These are phyloP conservation scores for Anisognathus igniventris DNA, from an alignment of 2,797 vertebrate species.

Conservation along the genomic window DNA sequence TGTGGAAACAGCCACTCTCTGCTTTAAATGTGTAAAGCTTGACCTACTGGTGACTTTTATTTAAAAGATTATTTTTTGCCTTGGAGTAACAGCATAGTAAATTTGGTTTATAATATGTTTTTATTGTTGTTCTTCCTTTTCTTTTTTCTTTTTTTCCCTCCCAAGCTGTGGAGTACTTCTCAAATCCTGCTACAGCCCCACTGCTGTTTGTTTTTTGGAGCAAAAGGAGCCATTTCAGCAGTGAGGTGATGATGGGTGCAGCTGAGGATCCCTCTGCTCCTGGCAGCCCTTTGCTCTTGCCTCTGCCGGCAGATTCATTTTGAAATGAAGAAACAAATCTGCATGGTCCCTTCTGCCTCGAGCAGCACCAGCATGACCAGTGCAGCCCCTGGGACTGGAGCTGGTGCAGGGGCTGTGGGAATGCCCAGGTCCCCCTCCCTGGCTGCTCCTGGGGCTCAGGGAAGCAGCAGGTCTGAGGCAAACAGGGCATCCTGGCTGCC, in stretches of 20 bases:
- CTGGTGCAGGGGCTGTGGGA: neutral
- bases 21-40: neutral
- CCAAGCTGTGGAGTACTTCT: neutral
- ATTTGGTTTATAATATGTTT: neutral
- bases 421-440: neutral
- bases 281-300: neutral
- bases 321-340: neutral
- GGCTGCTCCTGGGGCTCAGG: neutral
- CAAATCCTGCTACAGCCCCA: neutral
- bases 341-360: neutral
- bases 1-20: neutral
- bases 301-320: neutral
- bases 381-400: neutral
- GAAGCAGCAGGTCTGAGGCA: neutral
- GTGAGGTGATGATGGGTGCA: neutral
- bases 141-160: rapidly evolving
- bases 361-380: neutral
- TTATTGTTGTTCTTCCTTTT: neutral
- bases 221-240: neutral
- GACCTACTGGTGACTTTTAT: neutral
- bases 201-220: neutral
- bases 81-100: neutral
- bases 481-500: rapidly evolving
- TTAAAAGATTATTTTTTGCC: neutral
- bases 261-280: neutral